These are phyloP conservation scores for Chaetogeoica ovagalla DNA, from an alignment of 2,888 invertebrate species.

Conservation along the genomic window DNA sequence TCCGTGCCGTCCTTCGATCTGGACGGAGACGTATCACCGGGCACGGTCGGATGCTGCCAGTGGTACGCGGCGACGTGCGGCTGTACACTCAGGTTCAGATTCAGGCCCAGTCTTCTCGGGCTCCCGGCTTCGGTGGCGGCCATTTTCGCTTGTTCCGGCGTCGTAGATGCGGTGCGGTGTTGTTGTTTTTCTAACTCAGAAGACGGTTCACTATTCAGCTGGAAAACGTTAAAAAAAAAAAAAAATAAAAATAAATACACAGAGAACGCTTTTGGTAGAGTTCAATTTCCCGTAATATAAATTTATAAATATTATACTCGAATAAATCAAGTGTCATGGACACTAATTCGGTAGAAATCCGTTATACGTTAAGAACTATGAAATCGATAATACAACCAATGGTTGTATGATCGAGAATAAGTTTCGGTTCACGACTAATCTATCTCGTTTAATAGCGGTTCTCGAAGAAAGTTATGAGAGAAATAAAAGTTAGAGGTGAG, in stretches of 20 bases:
- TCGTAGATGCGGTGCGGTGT: neutral
- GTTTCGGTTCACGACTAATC: no score
- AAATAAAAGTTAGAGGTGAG: no score
- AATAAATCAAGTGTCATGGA: no score
- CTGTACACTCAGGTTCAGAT: conserved; percentile 44
- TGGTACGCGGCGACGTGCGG: conserved; percentile 25
- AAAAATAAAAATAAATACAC: neutral
- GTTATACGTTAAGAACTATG: no score
- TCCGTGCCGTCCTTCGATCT: conserved; percentile 29
- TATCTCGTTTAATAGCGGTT: no score
- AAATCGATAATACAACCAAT: no score
- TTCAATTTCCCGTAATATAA: no score
- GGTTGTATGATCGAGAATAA: no score
- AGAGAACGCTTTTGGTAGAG: no score
- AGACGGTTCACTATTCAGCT: conserved; percentile 49
- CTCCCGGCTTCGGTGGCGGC: conserved; percentile 45
- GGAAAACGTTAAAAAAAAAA: neutral
- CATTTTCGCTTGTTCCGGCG: conserved; percentile 37
- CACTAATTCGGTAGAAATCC: no score
- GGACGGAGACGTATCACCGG: conserved; percentile 25
- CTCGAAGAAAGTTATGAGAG: no score
- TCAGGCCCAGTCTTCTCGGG: conserved; percentile 30
- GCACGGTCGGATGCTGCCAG: conserved; percentile 43
- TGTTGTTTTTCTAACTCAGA: conserved; percentile 28
- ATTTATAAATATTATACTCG: no score